Evolutionary conservation across 2,888 invertebrate genomes (phyloP).

Genomic region (Archips xylosteana): DNA sequence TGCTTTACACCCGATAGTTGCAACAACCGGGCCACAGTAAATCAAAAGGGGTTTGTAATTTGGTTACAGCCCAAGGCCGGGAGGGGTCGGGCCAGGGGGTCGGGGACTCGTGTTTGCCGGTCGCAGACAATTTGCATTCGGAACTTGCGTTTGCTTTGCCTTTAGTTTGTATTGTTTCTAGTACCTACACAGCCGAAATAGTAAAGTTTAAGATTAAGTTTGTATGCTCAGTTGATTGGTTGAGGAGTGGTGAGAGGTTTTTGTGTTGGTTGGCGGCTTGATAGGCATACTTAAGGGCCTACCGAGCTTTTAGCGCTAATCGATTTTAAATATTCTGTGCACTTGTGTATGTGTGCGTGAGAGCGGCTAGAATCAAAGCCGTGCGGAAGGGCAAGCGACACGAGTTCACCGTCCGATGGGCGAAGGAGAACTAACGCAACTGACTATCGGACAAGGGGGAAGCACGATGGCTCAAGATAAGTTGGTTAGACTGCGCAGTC

Average conservation of each 20-base stretch:
- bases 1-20: conserved; percentile 1
- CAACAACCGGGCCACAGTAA: conserved; percentile 21
- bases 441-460: too few relatives aligned
- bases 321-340: too few relatives aligned
- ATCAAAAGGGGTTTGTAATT: conserved; percentile 36
- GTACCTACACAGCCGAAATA: conserved; percentile 20
- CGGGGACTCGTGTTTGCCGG: conserved; percentile 27
- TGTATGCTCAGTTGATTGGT: conserved; percentile 35
- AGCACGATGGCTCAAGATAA: too few relatives aligned
- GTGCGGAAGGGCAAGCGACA: too few relatives aligned
- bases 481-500: too few relatives aligned
- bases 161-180: conserved; percentile 39
- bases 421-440: too few relatives aligned
- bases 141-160: conserved; percentile 34
- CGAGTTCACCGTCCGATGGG: too few relatives aligned
- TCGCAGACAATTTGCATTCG: conserved; percentile 39
- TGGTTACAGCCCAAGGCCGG: conserved; percentile 20
- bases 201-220: conserved; percentile 34
- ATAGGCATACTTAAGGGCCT: not conserved
- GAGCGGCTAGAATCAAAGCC: too few relatives aligned
- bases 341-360: too few relatives aligned
- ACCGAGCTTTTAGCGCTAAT: too few relatives aligned
- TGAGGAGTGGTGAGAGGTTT: not conserved
- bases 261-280: not conserved
- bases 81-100: not conserved